These are phyloP conservation scores for Chinchilla lanigera DNA, from an alignment of 2,113 vertebrate species.

Conservation along the genomic window DNA sequence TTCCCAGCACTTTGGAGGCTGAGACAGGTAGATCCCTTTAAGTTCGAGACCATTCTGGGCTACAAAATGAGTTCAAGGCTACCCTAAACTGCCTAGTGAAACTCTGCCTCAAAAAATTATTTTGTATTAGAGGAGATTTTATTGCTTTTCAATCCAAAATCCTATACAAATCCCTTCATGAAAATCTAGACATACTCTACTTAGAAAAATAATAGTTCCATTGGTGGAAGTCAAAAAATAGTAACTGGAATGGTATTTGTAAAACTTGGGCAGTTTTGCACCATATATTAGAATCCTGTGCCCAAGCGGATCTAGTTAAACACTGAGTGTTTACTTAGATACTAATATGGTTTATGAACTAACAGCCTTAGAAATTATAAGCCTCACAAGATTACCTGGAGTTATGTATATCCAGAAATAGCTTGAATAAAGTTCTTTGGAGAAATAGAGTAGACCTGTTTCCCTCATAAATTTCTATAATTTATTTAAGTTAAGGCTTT, in stretches of 20 bases:
- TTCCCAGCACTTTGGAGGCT: not conserved
- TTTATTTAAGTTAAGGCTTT: not conserved
- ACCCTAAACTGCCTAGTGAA: not conserved
- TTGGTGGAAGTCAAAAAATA: not conserved
- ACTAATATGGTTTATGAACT: not conserved
- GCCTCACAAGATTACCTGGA: not conserved
- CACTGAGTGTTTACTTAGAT: not conserved
- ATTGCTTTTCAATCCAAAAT: not conserved
- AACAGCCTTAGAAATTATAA: not conserved
- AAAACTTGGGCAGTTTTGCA: not conserved
- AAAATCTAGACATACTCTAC: not conserved
- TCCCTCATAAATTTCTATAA: not conserved
- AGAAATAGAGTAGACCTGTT: not conserved
- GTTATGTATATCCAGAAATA: not conserved
- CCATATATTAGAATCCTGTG: not conserved
- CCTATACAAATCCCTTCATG: not conserved
- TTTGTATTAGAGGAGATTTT: not conserved
- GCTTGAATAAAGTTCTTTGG: not conserved
- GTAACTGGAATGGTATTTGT: not conserved
- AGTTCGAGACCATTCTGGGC: not conserved
- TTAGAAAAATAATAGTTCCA: not conserved
- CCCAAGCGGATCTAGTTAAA: not conserved
- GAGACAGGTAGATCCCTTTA: not conserved
- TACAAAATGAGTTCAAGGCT: not conserved
- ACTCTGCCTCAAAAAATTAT: not conserved